Conservation (phyloP, 2,888 invertebrate genomes). For the Stenurella melanura region DNA sequence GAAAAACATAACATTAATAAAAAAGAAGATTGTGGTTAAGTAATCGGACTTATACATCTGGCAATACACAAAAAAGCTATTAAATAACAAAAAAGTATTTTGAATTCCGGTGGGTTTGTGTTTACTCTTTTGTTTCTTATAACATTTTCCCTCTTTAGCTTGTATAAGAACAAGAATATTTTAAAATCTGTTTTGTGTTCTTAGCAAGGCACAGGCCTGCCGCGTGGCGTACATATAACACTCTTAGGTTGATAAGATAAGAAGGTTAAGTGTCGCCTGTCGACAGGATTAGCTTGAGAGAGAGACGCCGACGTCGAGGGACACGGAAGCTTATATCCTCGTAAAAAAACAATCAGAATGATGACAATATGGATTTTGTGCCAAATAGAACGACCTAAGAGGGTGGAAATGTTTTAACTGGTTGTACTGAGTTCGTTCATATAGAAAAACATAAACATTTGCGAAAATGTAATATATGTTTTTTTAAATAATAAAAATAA, state of each 20-base stretch:
- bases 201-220: slow-evolving; percentile 37
- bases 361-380: not conserved
- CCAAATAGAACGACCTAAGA: not conserved
- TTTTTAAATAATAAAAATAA: too few species aligned
- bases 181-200: slow-evolving; percentile 42
- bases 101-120: slow-evolving; percentile 2
- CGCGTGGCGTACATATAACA: slow-evolving; percentile 40
- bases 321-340: slow-evolving; percentile 10
- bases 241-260: slow-evolving; percentile 51
- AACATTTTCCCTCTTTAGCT: not conserved
- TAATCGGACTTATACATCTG: slow-evolving; percentile 10
- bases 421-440: too few species aligned
- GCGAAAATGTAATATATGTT: too few species aligned
- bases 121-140: slow-evolving; percentile 23
- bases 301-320: slow-evolving; percentile 35
- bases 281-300: slow-evolving; percentile 45
- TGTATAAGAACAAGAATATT: slow-evolving; percentile 9
- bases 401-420: too few species aligned
- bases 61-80: slow-evolving; percentile 1
- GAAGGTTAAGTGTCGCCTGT: slow-evolving; percentile 47
- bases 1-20: not conserved
- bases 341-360: slow-evolving; percentile 8
- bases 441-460: too few species aligned
- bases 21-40: slow-evolving; percentile 11
- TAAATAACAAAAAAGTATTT: slow-evolving; percentile 18